Evolutionary conservation across 2,113 vertebrate species (phyloP).

Genomic region (Mus pahari): DNA sequence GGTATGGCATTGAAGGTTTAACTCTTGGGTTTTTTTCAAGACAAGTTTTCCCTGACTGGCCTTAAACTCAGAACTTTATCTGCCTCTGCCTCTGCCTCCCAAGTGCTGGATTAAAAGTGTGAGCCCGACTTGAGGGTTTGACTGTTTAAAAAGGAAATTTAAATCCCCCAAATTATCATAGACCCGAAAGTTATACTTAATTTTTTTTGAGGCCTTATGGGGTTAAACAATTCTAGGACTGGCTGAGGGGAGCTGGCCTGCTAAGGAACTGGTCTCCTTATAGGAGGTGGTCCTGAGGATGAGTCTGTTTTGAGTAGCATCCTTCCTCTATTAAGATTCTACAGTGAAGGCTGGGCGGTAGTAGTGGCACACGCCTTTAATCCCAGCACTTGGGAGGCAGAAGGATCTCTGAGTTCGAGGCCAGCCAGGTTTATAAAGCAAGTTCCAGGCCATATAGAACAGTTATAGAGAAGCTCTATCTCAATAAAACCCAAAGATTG

Average conservation of each 20-base stretch:
- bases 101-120: background rate
- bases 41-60: background rate
- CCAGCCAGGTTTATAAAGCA: background rate
- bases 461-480: background rate
- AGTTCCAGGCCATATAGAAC: background rate
- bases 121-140: background rate
- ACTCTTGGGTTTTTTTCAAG: background rate
- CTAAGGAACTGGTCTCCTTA: background rate
- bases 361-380: background rate
- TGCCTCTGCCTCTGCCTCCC: background rate
- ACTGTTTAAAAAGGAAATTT: background rate
- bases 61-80: background rate
- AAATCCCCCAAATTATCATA: background rate
- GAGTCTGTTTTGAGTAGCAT: background rate
- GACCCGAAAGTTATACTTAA: conserved; percentile 14
- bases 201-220: background rate
- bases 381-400: background rate
- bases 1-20: background rate
- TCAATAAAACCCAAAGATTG: too few species aligned
- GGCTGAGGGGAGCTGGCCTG: background rate
- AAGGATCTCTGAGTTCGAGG: background rate
- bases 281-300: background rate
- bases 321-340: background rate
- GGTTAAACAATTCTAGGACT: background rate
- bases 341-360: rapidly evolving